Percentiles rank a stretch among this genome's conserved stretches.
Conservation (phyloP, 92 coral and sea anemone genomes). For the Bergia puertoricense region DNA sequence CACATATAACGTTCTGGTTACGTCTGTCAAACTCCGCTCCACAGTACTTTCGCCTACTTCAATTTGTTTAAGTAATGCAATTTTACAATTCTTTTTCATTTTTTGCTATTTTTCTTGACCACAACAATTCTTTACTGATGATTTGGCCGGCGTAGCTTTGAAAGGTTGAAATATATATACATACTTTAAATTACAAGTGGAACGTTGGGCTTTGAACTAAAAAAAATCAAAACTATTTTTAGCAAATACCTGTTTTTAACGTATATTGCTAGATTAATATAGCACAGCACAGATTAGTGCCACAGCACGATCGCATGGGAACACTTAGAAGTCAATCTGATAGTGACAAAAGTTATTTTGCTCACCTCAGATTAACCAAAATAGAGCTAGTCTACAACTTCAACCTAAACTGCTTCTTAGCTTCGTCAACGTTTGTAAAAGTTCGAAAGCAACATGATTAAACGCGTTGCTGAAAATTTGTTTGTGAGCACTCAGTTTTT, state of each 20-base stretch:
- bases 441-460: background rate
- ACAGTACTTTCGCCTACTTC: background rate
- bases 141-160: background rate
- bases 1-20: background rate
- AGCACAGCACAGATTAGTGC: too few species aligned
- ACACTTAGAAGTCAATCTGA: background rate
- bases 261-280: background rate
- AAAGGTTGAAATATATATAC: too few species aligned
- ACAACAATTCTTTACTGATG: background rate
- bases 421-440: background rate
- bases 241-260: background rate
- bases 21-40: background rate
- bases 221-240: too few species aligned
- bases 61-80: slow-evolving; percentile 29
- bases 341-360: too few species aligned
- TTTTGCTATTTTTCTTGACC: background rate
- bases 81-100: background rate
- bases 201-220: background rate
- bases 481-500: background rate
- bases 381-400: background rate
- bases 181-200: background rate
- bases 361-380: too few species aligned
- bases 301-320: background rate
- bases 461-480: background rate
- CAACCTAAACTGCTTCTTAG: too few species aligned